phyloP scores from a whole-genome alignment of 2,113 vertebrate species.

The Callocephalon fimbriatum region DNA sequence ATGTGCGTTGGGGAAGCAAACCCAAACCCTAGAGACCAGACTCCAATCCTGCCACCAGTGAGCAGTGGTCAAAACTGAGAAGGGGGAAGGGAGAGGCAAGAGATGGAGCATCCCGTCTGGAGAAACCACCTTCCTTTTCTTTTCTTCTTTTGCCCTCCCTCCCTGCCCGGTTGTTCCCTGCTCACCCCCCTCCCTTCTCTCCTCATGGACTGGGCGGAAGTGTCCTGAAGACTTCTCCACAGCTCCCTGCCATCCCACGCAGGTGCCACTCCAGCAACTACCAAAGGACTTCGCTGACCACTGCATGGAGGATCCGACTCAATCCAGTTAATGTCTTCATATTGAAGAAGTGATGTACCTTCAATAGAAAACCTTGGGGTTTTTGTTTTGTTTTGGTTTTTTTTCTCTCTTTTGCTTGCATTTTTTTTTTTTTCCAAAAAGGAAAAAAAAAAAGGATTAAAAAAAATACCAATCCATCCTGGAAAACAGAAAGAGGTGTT shows the following conservation, averaged over 20 bases:
- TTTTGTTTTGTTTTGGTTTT: background rate
- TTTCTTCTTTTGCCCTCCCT: constrained; percentile 53
- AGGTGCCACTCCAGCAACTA: constrained; percentile 71
- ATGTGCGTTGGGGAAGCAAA: constrained; percentile 36
- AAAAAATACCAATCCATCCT: constrained; percentile 65
- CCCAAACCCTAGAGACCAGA: constrained; percentile 51
- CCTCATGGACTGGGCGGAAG: constrained; percentile 65
- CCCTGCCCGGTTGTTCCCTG: background rate
- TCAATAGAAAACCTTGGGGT: constrained; percentile 82
- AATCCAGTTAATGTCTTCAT: constrained; percentile 89
- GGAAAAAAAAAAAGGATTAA: constrained; percentile 51
- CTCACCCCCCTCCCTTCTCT: constrained; percentile 30
- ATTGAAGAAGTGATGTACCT: constrained; percentile 90
- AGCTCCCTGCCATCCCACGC: constrained; percentile 64
- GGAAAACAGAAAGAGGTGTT: constrained; percentile 75
- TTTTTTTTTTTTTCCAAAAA: constrained; percentile 84
- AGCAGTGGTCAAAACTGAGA: constrained; percentile 53
- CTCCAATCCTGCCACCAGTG: constrained; percentile 44
- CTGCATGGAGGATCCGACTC: constrained; percentile 84
- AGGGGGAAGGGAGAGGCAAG: constrained; percentile 55
- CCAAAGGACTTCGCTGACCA: constrained; percentile 83
- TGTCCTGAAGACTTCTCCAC: constrained; percentile 60
- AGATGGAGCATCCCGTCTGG: background rate
- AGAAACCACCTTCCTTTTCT: constrained; percentile 66
- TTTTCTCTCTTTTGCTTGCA: constrained; percentile 83